phyloP scores from a whole-genome alignment of 2,113 vertebrate species.

The Phoenicopterus ruber region DNA sequence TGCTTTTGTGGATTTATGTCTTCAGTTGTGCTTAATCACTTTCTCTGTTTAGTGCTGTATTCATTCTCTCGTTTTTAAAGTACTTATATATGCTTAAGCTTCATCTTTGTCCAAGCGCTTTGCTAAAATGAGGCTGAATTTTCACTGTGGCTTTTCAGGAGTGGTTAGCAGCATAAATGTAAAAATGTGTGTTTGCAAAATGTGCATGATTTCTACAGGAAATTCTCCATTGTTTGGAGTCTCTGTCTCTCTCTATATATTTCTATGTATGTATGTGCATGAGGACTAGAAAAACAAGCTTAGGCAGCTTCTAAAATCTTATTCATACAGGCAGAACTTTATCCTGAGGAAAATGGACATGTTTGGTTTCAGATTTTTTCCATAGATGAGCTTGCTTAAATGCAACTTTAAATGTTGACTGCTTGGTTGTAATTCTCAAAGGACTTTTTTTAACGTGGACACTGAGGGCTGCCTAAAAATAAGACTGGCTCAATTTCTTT shows the following conservation, averaged over 20 bases:
- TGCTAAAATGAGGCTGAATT: background rate
- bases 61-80: background rate
- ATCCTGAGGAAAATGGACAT: background rate
- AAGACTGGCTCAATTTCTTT: background rate
- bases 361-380: background rate
- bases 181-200: background rate
- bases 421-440: background rate
- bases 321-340: background rate
- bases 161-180: background rate
- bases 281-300: background rate
- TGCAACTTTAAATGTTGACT: background rate
- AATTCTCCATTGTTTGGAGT: background rate
- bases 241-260: background rate
- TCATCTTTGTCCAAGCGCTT: background rate
- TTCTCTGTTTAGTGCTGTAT: background rate
- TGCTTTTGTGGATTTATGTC: background rate
- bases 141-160: background rate
- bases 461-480: background rate
- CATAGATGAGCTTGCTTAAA: background rate
- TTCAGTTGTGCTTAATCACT: background rate
- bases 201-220: background rate
- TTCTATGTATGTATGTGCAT: rapidly evolving
- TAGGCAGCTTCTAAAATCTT: background rate
- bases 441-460: background rate
- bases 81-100: background rate